Base-by-base conservation (phyloP, 2,113 vertebrate species). In the Empidonax alnorum region DNA sequence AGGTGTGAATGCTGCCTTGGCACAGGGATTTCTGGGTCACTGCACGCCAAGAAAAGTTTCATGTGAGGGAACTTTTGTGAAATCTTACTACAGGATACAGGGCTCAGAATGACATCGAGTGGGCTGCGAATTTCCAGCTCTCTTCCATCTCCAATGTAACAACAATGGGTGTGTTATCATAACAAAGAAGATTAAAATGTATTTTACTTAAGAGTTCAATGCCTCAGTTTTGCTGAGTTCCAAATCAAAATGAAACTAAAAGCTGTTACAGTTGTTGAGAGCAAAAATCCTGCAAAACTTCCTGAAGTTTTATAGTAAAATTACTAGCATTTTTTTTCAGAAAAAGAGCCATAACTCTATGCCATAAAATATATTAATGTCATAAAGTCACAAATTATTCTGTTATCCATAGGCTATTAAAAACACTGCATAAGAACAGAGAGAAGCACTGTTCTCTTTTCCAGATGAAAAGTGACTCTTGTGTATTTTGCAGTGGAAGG, bases 1-100 rank as follows among this genome's bases (percentile, higher is more conserved):
- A 76, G 62, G 75, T 52, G 79, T 15, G 72, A 90, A 4, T 1
- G 41, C 35, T 35, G 91, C 27, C 59, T 71, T 12, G 59, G 17
- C 89, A 17, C 61, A 1, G 1, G 18, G 5, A 19, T 15, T 53
- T 24, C 72, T 23, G 49, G 19, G 49, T 55, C 68, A 23, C 62
- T 53, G 14, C 0, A 0, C 0, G 46, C 82, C 59, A 55, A 6
- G 50, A 20, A 19, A 33, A 46, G 55, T 10, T 47, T 35, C 25
- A 4, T 0, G 20, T 24, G 50, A 87, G 47, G 33, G 46, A 69
- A 77, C 3, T 3, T 7, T 3, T 4, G 7, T 14, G 19, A 33
- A 78, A 63, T 5, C 59, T 58, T 16, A 4, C 52, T 42, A 0
- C 24, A 50, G 31, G 67, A 66, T 0, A 4, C 20, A 22, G 42